Evolutionary conservation across 2,888 invertebrate species (phyloP), one percentile per base, ranked within the genome.

Genomic region (Emesis russula): DNA sequence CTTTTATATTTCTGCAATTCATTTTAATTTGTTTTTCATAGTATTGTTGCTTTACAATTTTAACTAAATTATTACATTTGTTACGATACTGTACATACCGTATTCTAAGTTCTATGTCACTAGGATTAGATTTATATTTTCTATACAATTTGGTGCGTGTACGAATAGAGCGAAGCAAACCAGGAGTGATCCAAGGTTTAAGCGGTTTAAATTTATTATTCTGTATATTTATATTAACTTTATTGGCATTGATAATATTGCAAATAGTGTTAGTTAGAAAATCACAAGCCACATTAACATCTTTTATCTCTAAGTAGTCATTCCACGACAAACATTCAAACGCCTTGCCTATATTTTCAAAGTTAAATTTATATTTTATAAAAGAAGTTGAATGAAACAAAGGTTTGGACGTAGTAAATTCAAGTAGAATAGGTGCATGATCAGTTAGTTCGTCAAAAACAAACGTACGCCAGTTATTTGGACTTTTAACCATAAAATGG

Each of bases 381-480:
- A 13, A 58, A 25, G 25, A 25, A 5, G 11, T 15, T 58, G 15
- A 33, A 53, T 77, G 41, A 18, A 25, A 25, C 25, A 25, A 25
- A 25, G 25, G 25, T 25, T 25, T 25, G 25, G 25, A 25, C 25
- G 25, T 25, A 25, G 25, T 25, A 66, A 82, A 63, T 3, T 25
- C 6, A 18, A 85, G 31, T 13, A 87, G 81, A 38, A 87, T 81
- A 18, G 80, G 83, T 5, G 76, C 76, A 53, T 86, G 80, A 48
- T 83, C 83, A 3, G 87, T 87, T n/a, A 84, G 25, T 84, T 84
- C 77, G 5, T 87, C 76, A 58, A 83, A 84, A 4, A 87, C 87
- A 33, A 83, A 77, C 53, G 83, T 87, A 41, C 44, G 36, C 2
- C 31, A 33, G n/a, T 33, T 70, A 11, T 18, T 44, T 13, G 3